Conservation (phyloP, 2,797 vertebrate genomes). For the Semotilus atromaculatus region DNA sequence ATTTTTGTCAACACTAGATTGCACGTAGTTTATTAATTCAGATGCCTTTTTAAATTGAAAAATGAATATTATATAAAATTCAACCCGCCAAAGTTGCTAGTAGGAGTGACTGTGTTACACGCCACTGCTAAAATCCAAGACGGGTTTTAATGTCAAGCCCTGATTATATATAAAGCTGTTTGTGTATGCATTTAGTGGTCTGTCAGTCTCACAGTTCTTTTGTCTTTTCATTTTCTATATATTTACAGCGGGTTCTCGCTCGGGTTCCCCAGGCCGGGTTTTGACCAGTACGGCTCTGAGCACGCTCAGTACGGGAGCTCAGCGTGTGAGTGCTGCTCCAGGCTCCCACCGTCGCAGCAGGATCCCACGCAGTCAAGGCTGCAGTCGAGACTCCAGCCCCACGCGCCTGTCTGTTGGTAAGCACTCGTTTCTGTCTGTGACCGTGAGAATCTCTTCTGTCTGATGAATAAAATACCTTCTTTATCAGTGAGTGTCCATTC, state of each 20-base stretch:
- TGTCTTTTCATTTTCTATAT: conserved; percentile 6
- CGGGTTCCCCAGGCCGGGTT: conserved; percentile 95
- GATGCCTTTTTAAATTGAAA: too few species aligned
- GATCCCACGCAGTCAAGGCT: conserved; percentile 96
- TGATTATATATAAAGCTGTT: too few species aligned
- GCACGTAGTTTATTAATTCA: too few species aligned
- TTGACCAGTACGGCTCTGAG: conserved; percentile 92
- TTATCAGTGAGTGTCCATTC: neutral
- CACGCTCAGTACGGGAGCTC: conserved; percentile 89
- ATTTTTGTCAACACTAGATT: too few species aligned
- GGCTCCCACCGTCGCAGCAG: conserved; percentile 89
- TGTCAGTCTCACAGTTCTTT: neutral
- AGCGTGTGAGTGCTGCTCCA: conserved; percentile 77
- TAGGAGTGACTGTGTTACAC: too few species aligned
- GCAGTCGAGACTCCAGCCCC: conserved; percentile 95
- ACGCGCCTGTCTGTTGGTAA: conserved; percentile 94
- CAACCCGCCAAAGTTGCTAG: too few species aligned
- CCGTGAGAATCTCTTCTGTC: neutral
- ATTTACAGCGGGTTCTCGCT: conserved; percentile 91
- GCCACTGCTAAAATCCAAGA: too few species aligned
- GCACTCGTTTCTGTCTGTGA: conserved; percentile 53
- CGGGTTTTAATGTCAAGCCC: too few species aligned
- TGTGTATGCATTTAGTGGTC: neutral
- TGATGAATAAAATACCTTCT: neutral
- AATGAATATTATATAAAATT: too few species aligned